A percentile compares a stretch with the other conserved stretches of the same genome.
Conservation (phyloP, 2,113 vertebrate genomes). For the rabbit (Oryctolagus cuniculus) region DNA sequence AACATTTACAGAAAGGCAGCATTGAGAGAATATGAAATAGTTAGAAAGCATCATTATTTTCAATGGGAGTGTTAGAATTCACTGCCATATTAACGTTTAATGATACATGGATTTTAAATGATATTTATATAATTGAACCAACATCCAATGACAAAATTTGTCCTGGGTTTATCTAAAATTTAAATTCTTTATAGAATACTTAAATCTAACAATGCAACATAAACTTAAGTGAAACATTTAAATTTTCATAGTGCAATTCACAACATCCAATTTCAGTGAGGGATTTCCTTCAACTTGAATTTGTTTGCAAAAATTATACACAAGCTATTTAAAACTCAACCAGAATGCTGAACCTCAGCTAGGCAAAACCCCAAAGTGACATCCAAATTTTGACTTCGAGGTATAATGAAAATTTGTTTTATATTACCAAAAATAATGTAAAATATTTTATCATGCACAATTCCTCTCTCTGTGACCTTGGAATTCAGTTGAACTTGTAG, state of each 20-base stretch:
- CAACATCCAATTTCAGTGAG: neutral
- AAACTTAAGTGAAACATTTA: constrained; percentile 4
- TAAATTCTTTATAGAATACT: neutral
- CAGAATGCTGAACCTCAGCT: neutral
- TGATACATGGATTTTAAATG: neutral
- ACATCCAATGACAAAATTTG: neutral
- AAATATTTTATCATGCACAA: neutral
- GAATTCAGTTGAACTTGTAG: neutral
- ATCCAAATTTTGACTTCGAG: neutral
- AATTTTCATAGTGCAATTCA: neutral
- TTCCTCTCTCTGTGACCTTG: neutral
- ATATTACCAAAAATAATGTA: neutral
- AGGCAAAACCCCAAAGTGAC: neutral
- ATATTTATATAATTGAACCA: constrained; percentile 25
- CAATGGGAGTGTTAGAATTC: neutral
- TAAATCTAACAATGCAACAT: constrained; percentile 26
- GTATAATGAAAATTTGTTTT: neutral
- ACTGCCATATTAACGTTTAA: neutral
- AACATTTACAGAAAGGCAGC: constrained; percentile 9
- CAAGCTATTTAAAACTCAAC: neutral
- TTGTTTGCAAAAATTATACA: constrained; percentile 2
- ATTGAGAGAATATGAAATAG: neutral
- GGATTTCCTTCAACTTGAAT: fast-evolving
- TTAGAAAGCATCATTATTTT: neutral
- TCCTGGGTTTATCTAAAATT: neutral